These are phyloP conservation scores for Aphaenogaster ashmeadi DNA, from an alignment of 1,140 invertebrate species.

Conservation along the genomic window DNA sequence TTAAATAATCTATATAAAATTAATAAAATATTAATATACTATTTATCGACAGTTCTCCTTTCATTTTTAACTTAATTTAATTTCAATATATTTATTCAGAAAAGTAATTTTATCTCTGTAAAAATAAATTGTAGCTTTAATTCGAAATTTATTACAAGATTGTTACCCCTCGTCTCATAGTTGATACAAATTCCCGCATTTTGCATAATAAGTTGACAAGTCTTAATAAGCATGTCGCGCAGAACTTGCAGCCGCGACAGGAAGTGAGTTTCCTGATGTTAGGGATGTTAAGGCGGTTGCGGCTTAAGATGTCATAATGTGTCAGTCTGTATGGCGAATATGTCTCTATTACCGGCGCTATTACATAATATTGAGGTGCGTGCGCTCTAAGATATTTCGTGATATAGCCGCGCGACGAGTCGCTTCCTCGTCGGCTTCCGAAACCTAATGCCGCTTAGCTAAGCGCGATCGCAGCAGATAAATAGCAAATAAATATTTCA, in stretches of 20 bases:
- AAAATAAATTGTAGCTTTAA: not conserved
- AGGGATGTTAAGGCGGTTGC: conserved; percentile 15
- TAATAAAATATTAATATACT: not conserved
- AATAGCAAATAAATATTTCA: conserved; percentile 46
- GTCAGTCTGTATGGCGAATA: conserved; percentile 14
- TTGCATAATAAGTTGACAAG: not conserved
- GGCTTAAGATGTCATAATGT: conserved; percentile 36
- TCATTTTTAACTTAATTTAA: not conserved
- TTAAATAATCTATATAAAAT: not conserved
- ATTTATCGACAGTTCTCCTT: not conserved
- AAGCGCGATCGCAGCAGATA: conserved; percentile 26
- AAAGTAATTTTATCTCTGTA: not conserved
- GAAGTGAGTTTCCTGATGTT: conserved; percentile 18
- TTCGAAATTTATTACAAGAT: not conserved
- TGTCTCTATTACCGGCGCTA: conserved; percentile 50
- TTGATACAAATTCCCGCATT: not conserved
- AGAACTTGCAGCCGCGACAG: conserved; percentile 3
- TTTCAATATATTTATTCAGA: not conserved
- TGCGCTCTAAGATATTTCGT: conserved; percentile 13
- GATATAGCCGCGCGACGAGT: not conserved
- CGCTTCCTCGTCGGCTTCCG: conserved; percentile 27
- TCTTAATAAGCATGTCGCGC: conserved; percentile 31
- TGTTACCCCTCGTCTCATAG: not conserved
- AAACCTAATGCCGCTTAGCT: conserved; percentile 37
- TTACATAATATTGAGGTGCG: conserved; percentile 27